These are phyloP conservation scores for Caenorhabditis japonica DNA, from an alignment of 2,888 invertebrate genomes.

Conservation along the genomic window DNA sequence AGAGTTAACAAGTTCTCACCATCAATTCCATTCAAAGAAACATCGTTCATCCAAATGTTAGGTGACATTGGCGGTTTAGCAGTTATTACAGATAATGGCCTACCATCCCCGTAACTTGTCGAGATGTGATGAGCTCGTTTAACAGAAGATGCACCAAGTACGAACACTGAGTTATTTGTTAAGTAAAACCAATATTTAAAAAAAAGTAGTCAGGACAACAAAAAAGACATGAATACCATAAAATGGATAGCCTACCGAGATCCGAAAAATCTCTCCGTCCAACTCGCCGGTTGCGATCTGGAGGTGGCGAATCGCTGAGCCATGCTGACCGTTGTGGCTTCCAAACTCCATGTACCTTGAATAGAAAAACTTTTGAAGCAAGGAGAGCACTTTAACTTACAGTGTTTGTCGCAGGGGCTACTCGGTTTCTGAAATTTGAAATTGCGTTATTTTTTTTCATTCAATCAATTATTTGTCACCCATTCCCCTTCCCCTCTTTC, in stretches of 20 bases:
- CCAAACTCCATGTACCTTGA: conserved; percentile 43
- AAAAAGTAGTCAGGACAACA: not conserved
- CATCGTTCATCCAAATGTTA: conserved; percentile 12
- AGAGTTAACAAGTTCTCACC: conserved; percentile 23
- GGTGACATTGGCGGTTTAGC: conserved; percentile 41
- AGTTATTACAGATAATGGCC: conserved; percentile 24
- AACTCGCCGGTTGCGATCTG: conserved; percentile 16
- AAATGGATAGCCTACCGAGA: conserved; percentile 16
- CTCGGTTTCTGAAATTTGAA: conserved; percentile 26
- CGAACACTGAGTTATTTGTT: conserved; percentile 38
- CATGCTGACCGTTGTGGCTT: conserved; percentile 42
- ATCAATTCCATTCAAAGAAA: conserved; percentile 4
- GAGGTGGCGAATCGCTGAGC: conserved; percentile 47
- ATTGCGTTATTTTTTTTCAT: not conserved
- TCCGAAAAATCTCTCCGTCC: conserved; percentile 39
- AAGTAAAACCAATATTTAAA: not conserved
- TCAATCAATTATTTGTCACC: conserved; percentile 4
- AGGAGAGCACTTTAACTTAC: too few relatives aligned
- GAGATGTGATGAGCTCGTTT: conserved; percentile 27
- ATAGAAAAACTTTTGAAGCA: too few relatives aligned
- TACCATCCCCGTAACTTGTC: conserved; percentile 19
- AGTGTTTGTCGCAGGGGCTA: conserved; percentile 21
- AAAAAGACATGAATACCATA: conserved; percentile 1
- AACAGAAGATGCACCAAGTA: conserved; percentile 36
- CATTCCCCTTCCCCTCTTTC: conserved; percentile 17